Percentiles rank a stretch among this genome's conserved stretches.
Conservation (phyloP, 1,140 invertebrate species). For the Psilanteris sp. region DNA sequence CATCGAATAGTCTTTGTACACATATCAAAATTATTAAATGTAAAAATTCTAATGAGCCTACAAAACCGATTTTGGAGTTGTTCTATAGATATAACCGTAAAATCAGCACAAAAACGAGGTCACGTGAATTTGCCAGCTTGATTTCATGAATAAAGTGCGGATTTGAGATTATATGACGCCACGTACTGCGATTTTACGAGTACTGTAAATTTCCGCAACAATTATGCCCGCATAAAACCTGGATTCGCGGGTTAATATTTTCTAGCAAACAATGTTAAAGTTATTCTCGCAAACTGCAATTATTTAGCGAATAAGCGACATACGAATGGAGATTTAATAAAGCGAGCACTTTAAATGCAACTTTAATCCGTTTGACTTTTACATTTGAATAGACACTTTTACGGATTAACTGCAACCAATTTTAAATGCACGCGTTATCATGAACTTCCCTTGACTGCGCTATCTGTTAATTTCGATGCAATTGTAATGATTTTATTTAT, state of each 20-base stretch:
- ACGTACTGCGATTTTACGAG: constrained; percentile 35
- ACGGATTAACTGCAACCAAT: constrained; percentile 34
- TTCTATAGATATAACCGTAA: too few relatives aligned
- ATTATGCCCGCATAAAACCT: constrained; percentile 42
- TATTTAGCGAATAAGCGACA: constrained; percentile 39
- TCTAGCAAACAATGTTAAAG: constrained; percentile 37
- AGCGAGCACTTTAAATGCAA: constrained; percentile 35
- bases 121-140: constrained; percentile 29
- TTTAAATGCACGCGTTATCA: constrained; percentile 12
- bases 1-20: too few relatives aligned
- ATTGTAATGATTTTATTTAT: constrained; percentile 32
- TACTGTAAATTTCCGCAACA: constrained; percentile 48
- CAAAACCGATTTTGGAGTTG: too few relatives aligned
- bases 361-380: constrained; percentile 55
- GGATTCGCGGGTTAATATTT: constrained; percentile 45
- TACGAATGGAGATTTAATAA: constrained; percentile 34
- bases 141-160: constrained; percentile 46
- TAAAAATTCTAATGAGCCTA: too few relatives aligned
- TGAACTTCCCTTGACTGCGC: background rate
- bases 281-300: constrained; percentile 23
- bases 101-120: constrained; percentile 4
- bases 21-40: too few relatives aligned
- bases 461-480: constrained; percentile 25
- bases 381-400: constrained; percentile 47
- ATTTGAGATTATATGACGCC: constrained; percentile 28